A percentile compares a stretch with the other conserved stretches of the same genome.
phyloP scores from a whole-genome alignment of 2,113 vertebrate species.

The Caretta caretta region DNA sequence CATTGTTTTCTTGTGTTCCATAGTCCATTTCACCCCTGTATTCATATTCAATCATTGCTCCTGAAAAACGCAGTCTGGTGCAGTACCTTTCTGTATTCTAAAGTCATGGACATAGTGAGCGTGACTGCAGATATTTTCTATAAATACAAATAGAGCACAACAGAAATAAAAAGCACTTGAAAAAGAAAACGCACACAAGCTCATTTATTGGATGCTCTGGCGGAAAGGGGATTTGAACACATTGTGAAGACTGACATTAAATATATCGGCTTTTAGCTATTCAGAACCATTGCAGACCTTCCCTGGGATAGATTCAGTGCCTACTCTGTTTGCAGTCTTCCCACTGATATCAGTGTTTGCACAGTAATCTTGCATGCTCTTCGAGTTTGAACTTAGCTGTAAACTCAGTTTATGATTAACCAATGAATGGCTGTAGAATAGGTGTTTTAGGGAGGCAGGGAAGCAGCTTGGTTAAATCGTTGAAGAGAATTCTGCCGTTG shows the following conservation, averaged over 20 bases:
- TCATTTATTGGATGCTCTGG: neutral
- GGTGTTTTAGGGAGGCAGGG: neutral
- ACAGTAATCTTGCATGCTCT: neutral
- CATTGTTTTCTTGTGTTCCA: neutral
- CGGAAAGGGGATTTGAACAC: neutral
- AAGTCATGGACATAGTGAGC: neutral
- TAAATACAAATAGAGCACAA: neutral
- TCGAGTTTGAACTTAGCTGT: neutral
- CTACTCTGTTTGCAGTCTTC: neutral
- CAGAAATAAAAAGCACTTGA: neutral
- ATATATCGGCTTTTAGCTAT: neutral
- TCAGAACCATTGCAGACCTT: neutral
- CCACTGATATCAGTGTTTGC: neutral
- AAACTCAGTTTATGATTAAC: neutral
- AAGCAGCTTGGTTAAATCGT: neutral
- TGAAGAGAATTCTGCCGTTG: neutral
- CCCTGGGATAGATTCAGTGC: neutral
- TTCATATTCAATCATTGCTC: neutral
- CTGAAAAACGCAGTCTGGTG: neutral
- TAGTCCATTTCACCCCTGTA: neutral
- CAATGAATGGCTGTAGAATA: neutral
- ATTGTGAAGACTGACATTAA: neutral
- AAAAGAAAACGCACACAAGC: neutral
- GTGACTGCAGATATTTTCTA: neutral
- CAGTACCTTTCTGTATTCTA: neutral